Evolutionary conservation across 2,888 invertebrate species (phyloP).

Genomic region (Aricia artaxerxes): DNA sequence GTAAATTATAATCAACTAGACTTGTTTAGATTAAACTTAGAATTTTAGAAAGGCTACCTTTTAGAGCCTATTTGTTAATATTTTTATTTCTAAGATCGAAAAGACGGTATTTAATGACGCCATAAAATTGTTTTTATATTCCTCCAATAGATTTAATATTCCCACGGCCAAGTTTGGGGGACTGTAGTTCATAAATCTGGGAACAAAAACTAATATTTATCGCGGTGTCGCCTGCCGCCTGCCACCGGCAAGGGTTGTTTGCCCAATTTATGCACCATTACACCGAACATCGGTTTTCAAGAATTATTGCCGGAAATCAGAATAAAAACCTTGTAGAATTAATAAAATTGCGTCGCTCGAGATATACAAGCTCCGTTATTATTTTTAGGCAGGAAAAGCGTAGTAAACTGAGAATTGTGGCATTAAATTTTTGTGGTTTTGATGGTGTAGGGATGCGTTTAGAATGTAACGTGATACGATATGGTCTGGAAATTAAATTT

Average conservation of each 20-base stretch:
- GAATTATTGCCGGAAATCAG: conserved; percentile 10
- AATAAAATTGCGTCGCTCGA: background rate
- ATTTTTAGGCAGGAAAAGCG: no score
- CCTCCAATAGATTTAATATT: background rate
- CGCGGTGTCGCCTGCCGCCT: conserved; percentile 5
- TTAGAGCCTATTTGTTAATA: no score
- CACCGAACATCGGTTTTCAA: background rate
- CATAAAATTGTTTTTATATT: background rate
- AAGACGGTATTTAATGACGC: background rate
- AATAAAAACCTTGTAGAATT: background rate
- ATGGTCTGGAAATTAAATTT: no score
- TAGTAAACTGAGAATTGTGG: no score
- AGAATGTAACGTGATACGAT: no score
- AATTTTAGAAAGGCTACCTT: no score
- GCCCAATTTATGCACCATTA: conserved; percentile 28
- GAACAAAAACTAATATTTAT: conserved; percentile 17
- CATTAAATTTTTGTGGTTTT: no score
- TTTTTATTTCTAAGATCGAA: no score
- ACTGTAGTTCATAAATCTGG: background rate
- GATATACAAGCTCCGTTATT: background rate
- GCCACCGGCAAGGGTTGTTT: conserved; percentile 22
- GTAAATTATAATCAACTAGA: no score
- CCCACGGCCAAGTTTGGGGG: background rate
- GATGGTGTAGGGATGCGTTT: no score
- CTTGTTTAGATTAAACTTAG: no score